Percentiles rank a stretch among this genome's conserved stretches.
Evolutionary conservation across 2,113 vertebrate genomes (phyloP).

Genomic region (Mastomys natalensis): DNA sequence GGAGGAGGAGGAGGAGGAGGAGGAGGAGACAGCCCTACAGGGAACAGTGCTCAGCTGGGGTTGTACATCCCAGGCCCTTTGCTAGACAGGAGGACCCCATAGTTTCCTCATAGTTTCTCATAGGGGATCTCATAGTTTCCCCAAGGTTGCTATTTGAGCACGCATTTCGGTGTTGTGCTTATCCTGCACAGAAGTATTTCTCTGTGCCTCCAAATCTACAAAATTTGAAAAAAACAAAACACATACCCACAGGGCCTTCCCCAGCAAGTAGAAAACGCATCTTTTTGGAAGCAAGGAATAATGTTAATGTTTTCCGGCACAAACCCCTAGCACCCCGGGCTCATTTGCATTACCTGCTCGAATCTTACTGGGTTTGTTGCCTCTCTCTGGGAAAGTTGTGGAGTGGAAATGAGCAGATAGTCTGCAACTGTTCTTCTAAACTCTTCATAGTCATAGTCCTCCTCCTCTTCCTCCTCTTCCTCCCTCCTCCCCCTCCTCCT

Average conservation of each 20-base stretch:
- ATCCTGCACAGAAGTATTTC: slow-evolving; percentile 32
- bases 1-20: too few species aligned
- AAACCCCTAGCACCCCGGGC: background rate
- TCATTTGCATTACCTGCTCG: background rate
- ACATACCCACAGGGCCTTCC: slow-evolving; percentile 29
- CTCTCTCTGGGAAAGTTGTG: slow-evolving; percentile 16
- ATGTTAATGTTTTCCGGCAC: background rate
- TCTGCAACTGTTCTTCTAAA: background rate
- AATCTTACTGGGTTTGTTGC: background rate
- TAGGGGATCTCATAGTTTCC: background rate
- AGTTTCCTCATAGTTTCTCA: too few species aligned
- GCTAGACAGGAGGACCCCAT: accelerated
- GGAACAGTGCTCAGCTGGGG: accelerated
- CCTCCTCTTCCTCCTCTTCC: background rate
- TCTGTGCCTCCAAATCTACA: slow-evolving; percentile 18
- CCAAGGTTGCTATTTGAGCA: background rate
- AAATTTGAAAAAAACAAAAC: slow-evolving; percentile 65
- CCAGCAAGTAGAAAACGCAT: slow-evolving; percentile 13
- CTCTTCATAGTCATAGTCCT: background rate
- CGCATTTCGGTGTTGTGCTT: slow-evolving; percentile 26
- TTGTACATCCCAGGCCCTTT: background rate
- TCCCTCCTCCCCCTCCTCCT: background rate
- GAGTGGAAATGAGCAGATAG: background rate
- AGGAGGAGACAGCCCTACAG: too few species aligned
- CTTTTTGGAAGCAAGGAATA: background rate